Percentiles rank a stretch among this genome's conserved stretches.
These are phyloP conservation scores for Lypha dubia DNA, from an alignment of 2,888 invertebrate species.

Conservation along the genomic window DNA sequence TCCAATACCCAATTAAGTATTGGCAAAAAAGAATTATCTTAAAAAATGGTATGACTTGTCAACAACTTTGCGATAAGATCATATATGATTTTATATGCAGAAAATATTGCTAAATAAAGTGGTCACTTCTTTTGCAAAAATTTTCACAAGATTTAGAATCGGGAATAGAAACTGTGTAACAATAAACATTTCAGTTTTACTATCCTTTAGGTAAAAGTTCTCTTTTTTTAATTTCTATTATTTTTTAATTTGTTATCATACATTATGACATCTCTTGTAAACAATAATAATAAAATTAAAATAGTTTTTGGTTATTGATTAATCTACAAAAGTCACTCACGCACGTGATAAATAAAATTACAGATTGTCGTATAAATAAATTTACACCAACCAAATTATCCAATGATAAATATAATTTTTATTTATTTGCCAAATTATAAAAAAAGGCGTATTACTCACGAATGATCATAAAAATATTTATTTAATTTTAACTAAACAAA, in stretches of 20 bases:
- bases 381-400: not conserved
- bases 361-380: not conserved
- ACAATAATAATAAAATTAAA: not conserved
- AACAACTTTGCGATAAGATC: too few relatives aligned
- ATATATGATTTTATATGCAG: too few relatives aligned
- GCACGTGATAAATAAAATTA: conserved; percentile 13
- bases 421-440: not conserved
- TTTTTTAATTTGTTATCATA: not conserved
- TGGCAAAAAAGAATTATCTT: too few relatives aligned
- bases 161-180: too few relatives aligned
- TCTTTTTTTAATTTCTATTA: not conserved
- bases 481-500: not conserved
- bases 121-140: too few relatives aligned
- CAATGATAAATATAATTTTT: not conserved
- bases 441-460: conserved; percentile 14
- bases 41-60: too few relatives aligned
- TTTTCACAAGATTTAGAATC: too few relatives aligned
- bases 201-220: not conserved
- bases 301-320: not conserved
- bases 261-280: not conserved
- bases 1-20: too few relatives aligned
- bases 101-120: too few relatives aligned
- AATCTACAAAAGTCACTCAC: not conserved
- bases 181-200: too few relatives aligned
- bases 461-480: conserved; percentile 25